Evolutionary conservation across 2,113 vertebrate genomes (phyloP).

Genomic region (Ovis aries): DNA sequence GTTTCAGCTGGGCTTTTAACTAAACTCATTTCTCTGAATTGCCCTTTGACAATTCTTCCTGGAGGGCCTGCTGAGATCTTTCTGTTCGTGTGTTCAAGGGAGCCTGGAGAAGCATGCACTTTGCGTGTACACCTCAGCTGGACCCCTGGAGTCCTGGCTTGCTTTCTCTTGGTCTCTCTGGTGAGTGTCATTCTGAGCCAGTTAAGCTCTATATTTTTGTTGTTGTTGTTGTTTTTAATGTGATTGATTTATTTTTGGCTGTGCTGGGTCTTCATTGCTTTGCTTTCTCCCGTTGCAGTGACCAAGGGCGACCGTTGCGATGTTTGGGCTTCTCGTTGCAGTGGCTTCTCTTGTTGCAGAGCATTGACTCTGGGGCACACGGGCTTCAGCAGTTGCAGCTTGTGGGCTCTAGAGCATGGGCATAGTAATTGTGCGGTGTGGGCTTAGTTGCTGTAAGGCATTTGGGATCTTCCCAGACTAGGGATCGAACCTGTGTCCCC

Average conservation of each 20-base stretch:
- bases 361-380: not conserved
- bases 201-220: not conserved
- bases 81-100: not conserved
- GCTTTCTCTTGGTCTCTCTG: not conserved
- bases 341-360: not conserved
- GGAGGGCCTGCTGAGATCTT: not conserved
- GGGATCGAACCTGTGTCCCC: not conserved
- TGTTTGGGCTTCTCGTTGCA: not conserved
- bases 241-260: not conserved
- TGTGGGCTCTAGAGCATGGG: not conserved
- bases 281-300: not conserved
- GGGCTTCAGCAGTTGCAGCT: not conserved
- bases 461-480: not conserved
- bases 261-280: not conserved
- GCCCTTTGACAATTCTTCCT: not conserved
- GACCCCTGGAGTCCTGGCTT: not conserved
- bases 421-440: not conserved
- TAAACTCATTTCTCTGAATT: not conserved
- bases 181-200: not conserved
- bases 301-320: fast-evolving
- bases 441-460: not conserved
- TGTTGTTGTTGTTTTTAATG: not conserved
- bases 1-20: not conserved
- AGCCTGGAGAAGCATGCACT: not conserved
- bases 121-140: fast-evolving